These are phyloP conservation scores for Xiphorhynchus erythropygius DNA, from an alignment of 2,797 vertebrate species.

Conservation along the genomic window DNA sequence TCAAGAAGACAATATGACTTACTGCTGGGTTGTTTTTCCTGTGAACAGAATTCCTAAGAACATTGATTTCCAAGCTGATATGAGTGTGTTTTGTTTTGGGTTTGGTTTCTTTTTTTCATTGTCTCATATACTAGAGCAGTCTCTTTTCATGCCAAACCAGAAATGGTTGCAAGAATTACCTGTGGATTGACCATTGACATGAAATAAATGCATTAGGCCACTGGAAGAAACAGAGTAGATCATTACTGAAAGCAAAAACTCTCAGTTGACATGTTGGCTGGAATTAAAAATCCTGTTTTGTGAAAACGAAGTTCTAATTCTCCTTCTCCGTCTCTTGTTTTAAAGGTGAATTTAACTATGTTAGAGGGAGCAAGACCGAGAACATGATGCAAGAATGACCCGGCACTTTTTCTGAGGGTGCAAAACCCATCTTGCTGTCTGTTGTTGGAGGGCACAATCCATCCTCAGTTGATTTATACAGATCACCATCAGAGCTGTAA, in stretches of 20 bases:
- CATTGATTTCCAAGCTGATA: background rate
- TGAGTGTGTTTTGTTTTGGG: background rate
- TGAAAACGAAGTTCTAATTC: background rate
- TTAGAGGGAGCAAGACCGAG: background rate
- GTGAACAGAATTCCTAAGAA: background rate
- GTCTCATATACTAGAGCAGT: background rate
- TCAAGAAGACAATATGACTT: background rate
- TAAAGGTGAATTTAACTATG: background rate
- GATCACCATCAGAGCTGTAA: background rate
- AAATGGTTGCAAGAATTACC: background rate
- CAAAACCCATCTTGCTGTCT: background rate
- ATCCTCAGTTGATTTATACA: background rate
- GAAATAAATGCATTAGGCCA: background rate
- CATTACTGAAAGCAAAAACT: background rate
- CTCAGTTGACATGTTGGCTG: background rate
- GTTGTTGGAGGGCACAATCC: background rate
- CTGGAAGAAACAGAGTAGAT: background rate
- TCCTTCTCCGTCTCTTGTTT: background rate
- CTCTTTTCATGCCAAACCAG: background rate
- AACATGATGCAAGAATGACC: background rate
- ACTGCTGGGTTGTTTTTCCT: background rate
- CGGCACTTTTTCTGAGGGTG: background rate
- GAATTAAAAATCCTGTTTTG: background rate
- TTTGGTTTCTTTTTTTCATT: background rate
- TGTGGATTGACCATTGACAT: background rate